Conservation (phyloP, 2,888 invertebrate species). For the Dusona sp. region DNA sequence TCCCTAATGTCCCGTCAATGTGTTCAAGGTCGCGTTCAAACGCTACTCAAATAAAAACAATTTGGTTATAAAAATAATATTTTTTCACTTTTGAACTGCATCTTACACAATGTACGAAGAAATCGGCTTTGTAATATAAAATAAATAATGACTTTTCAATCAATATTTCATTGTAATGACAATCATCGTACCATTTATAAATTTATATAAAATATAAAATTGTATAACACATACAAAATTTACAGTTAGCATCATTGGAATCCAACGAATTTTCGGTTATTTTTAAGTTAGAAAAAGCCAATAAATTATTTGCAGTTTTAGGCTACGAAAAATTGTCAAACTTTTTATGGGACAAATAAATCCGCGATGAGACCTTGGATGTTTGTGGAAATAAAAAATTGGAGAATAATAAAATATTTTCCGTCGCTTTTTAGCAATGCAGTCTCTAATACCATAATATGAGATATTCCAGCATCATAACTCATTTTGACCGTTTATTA, state of each 20-base stretch:
- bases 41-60: background rate
- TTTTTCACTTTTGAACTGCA: background rate
- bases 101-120: too few relatives aligned
- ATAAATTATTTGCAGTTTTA: background rate
- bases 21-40: background rate
- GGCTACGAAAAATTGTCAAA: background rate
- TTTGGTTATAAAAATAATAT: background rate
- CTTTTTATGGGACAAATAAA: background rate
- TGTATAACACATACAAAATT: too few relatives aligned
- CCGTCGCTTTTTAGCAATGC: background rate
- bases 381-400: background rate
- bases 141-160: too few relatives aligned
- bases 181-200: background rate
- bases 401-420: background rate
- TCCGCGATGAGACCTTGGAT: background rate
- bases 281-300: background rate
- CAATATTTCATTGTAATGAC: background rate
- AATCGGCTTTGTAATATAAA: too few relatives aligned
- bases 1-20: background rate
- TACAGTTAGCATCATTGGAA: background rate
- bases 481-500: background rate
- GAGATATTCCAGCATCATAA: background rate
- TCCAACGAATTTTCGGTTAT: background rate
- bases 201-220: too few relatives aligned
- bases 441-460: background rate